Base-by-base conservation (phyloP, 2,888 invertebrate genomes). In the Autographa gamma region DNA sequence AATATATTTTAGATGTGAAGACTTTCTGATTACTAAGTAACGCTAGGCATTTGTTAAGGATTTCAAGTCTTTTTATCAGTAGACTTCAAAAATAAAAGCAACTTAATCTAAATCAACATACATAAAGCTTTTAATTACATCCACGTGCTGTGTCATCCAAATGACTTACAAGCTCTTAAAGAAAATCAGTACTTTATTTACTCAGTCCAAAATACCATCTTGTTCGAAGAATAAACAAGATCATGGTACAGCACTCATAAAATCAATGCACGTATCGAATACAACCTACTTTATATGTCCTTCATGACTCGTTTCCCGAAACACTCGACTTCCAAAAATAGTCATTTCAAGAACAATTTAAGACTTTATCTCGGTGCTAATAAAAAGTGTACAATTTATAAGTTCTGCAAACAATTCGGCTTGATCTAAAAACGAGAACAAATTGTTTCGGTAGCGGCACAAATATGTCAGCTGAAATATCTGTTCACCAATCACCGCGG, bases 401-500 rank as follows among this genome's bases (percentile, higher is more conserved):
- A 85, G 74, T 88, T 88, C 86, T 80, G 76, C 79, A 85, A 89
- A 88, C 79, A 82, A 85, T 81, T 86, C 75, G 65, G 65, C 62
- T 25, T 79, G 73, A 71, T 81, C 79, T 81, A 88, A 89, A 89
- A 89, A 85, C 84, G 70, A 73, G 77, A 82, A 85, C 88, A 86
- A 88, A 88, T 87, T 84, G 82, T 83, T 82, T 73, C 69, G 82
- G 71, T 69, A 58, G 69, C 76, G 74, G 73, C 83, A 82, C 81
- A 85, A 85, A 84, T 82, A 79, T 75, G 79, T 77, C 72, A 71
- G 63, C 77, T 76, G 65, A 83, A 73, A 80, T 79, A 82, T 86
- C 80, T 76, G 81, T 73, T 68, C 74, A 71, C 62, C 71, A 77
- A 76, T 74, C 80, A 68, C 62, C 63, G 69, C 63, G 63, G 62